Conservation (phyloP, 1,140 invertebrate species). For the Cherax quadricarinatus region DNA sequence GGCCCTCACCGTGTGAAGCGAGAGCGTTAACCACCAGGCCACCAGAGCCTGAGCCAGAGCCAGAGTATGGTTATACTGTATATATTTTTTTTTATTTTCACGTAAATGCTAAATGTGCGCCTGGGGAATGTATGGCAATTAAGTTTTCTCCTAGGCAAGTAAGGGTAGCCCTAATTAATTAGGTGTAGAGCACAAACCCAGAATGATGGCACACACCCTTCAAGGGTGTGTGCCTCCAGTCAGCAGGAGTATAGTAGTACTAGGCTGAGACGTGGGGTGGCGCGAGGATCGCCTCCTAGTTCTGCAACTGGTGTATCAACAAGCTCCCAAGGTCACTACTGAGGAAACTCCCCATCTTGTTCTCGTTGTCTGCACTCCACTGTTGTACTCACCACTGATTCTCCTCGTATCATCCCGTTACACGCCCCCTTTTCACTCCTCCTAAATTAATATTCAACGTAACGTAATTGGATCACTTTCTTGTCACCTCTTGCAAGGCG, state of each 20-base stretch:
- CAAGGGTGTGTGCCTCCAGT: too few relatives aligned
- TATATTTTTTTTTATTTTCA: too few relatives aligned
- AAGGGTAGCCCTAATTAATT: too few relatives aligned
- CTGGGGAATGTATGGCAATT: too few relatives aligned
- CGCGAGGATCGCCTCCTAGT: not conserved
- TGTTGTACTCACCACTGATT: not conserved
- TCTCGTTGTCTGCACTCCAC: not conserved
- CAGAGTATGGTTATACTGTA: too few relatives aligned
- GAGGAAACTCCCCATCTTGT: conserved; percentile 13
- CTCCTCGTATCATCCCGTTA: not conserved
- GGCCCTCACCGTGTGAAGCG: too few relatives aligned
- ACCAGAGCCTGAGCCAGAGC: too few relatives aligned
- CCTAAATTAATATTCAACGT: not conserved
- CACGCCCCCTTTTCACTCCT: not conserved
- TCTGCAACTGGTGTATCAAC: conserved; percentile 17
- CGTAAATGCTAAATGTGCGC: too few relatives aligned
- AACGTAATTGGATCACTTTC: not conserved
- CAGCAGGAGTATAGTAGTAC: not conserved
- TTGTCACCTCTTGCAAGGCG: not conserved
- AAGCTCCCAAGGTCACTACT: conserved; percentile 3
- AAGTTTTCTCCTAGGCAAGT: too few relatives aligned
- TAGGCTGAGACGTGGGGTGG: not conserved
- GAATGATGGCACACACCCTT: too few relatives aligned
- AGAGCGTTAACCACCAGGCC: too few relatives aligned
- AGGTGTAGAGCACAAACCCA: too few relatives aligned